phyloP scores from a whole-genome alignment of 1,140 invertebrate species.

The Stegodyphus dumicola region DNA sequence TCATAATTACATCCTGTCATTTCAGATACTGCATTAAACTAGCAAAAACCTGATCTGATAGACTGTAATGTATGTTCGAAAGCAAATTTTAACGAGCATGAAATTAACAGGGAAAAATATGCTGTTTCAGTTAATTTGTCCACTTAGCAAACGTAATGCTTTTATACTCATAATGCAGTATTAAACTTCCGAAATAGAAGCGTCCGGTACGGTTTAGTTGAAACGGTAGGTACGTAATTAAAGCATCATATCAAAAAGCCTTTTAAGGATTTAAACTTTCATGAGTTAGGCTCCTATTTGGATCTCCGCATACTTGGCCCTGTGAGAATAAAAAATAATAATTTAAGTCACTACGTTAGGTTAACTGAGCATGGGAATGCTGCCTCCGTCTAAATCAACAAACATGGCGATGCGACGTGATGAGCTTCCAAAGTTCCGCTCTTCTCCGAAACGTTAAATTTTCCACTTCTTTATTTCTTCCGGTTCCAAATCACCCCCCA shows the following conservation, averaged over 20 bases:
- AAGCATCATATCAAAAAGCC: conserved; percentile 54
- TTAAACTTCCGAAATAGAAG: conserved; percentile 39
- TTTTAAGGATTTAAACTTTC: conserved; percentile 47
- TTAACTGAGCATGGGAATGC: conserved; percentile 46
- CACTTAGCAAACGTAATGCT: not conserved
- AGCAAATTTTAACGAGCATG: too few relatives aligned
- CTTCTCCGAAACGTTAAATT: conserved; percentile 43
- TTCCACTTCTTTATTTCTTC: conserved; percentile 42
- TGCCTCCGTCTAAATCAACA: conserved; percentile 45
- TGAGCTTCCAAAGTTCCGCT: conserved; percentile 15
- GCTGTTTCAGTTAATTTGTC: not conserved
- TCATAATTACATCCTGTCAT: too few relatives aligned
- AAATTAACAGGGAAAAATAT: not conserved
- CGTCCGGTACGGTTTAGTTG: not conserved
- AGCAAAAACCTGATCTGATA: too few relatives aligned
- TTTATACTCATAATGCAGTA: conserved; percentile 2
- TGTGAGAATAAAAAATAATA: conserved; percentile 37
- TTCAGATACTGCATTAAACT: too few relatives aligned
- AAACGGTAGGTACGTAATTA: conserved; percentile 34
- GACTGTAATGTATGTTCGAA: too few relatives aligned
- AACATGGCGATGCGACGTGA: conserved; percentile 33
- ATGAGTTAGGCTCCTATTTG: not conserved
- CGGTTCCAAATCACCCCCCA: conserved; percentile 48
- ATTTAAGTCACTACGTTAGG: conserved; percentile 45
- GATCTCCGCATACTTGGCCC: conserved; percentile 3